These are phyloP conservation scores for Agrilus cyanescens DNA, from an alignment of 2,888 invertebrate genomes.

Conservation along the genomic window DNA sequence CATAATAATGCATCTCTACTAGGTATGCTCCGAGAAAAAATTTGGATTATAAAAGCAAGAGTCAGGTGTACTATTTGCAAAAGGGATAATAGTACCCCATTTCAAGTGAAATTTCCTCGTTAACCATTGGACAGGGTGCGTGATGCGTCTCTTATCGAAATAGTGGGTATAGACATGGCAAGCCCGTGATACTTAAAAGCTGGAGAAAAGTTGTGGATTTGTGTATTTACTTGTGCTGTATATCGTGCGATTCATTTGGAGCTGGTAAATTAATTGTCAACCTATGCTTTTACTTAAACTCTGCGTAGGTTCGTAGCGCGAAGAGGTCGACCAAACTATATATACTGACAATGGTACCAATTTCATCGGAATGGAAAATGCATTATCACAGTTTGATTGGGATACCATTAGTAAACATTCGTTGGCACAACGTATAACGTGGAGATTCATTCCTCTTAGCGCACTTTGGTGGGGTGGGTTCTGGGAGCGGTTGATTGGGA, in stretches of 20 bases:
- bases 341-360: constrained; percentile 17
- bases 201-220: constrained; percentile 23
- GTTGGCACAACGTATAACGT: constrained; percentile 6
- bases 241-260: constrained; percentile 31
- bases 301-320: constrained; percentile 25
- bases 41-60: no score
- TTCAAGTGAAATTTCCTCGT: constrained; percentile 7
- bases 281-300: constrained; percentile 22
- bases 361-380: no score
- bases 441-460: constrained; percentile 25
- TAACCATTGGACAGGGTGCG: constrained; percentile 15
- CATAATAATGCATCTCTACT: no score
- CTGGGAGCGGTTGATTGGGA: constrained; percentile 28
- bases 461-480: constrained; percentile 32
- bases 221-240: constrained; percentile 30
- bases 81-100: constrained; percentile 9
- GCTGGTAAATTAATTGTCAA: constrained; percentile 20
- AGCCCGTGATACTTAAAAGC: constrained; percentile 26
- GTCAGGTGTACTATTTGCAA: constrained; percentile 5
- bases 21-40: no score
- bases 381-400: no score
- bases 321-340: constrained; percentile 23
- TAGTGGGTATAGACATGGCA: constrained; percentile 26
- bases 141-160: constrained; percentile 17
- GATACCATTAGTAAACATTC: constrained; percentile 3